Evolutionary conservation across 2,888 invertebrate species (phyloP).

Genomic region (Notodonta ziczac): DNA sequence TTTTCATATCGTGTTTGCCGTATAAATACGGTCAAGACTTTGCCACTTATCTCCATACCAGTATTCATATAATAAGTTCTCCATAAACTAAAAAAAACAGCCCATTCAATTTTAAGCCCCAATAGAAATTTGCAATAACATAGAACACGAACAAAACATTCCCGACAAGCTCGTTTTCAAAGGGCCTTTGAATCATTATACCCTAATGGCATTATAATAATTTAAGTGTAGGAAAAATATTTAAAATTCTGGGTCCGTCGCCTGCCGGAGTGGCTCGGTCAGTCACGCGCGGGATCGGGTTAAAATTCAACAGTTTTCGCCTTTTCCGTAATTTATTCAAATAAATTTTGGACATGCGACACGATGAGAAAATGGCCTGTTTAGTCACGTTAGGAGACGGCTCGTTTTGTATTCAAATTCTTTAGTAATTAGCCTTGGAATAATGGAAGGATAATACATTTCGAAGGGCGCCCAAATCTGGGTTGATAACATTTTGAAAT

Average conservation of each 20-base stretch:
- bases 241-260: conserved; percentile 52
- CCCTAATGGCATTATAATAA: conserved; percentile 45
- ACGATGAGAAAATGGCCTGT: conserved; percentile 63
- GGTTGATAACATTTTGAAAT: neutral
- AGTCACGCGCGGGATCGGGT: conserved; percentile 62
- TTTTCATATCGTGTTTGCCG: no score
- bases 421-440: conserved; percentile 33
- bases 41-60: no score
- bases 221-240: conserved; percentile 46
- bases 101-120: neutral
- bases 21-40: no score
- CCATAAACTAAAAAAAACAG: no score
- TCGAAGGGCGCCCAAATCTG: neutral
- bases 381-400: conserved; percentile 45
- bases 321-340: conserved; percentile 75
- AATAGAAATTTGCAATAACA: neutral
- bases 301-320: conserved; percentile 77
- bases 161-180: conserved; percentile 17
- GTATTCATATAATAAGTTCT: no score
- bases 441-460: conserved; percentile 32
- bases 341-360: conserved; percentile 73
- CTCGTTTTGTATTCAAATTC: conserved; percentile 43
- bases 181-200: conserved; percentile 36
- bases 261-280: conserved; percentile 26
- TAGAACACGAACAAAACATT: conserved; percentile 6